These are phyloP conservation scores for Danio aesculapii DNA, from an alignment of 2,797 vertebrate species.

Conservation along the genomic window DNA sequence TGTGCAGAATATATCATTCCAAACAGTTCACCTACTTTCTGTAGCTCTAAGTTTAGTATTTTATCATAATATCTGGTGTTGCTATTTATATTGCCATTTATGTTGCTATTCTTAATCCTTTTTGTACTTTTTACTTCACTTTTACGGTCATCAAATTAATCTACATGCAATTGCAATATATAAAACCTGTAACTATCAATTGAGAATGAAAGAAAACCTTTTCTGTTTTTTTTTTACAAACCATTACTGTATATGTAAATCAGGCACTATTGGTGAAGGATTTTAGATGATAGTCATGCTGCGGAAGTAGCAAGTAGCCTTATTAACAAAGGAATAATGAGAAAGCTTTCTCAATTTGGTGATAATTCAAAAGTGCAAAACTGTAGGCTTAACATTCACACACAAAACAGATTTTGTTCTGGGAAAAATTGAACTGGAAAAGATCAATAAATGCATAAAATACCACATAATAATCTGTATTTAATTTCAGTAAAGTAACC, in stretches of 20 bases:
- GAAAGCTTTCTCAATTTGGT: background rate
- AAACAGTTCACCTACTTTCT: background rate
- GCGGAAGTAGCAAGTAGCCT: background rate
- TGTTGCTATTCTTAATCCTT: background rate
- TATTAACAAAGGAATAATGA: background rate
- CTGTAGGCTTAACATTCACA: background rate
- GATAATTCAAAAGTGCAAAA: constrained; percentile 8
- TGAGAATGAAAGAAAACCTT: background rate
- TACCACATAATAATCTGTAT: background rate
- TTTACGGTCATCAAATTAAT: background rate
- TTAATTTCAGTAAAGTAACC: background rate
- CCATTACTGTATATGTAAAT: background rate
- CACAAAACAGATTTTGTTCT: background rate
- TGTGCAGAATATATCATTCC: background rate
- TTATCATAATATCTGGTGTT: background rate
- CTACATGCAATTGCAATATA: background rate
- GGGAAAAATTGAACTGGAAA: too few species aligned
- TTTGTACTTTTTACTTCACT: background rate
- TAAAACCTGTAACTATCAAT: background rate
- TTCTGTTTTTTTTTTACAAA: background rate
- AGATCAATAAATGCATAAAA: background rate
- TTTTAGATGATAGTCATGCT: background rate
- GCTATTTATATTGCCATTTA: too few species aligned
- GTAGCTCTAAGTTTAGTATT: background rate
- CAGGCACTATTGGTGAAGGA: background rate